Conservation (phyloP, 2,888 invertebrate species). For the Metacarcinus magister region DNA sequence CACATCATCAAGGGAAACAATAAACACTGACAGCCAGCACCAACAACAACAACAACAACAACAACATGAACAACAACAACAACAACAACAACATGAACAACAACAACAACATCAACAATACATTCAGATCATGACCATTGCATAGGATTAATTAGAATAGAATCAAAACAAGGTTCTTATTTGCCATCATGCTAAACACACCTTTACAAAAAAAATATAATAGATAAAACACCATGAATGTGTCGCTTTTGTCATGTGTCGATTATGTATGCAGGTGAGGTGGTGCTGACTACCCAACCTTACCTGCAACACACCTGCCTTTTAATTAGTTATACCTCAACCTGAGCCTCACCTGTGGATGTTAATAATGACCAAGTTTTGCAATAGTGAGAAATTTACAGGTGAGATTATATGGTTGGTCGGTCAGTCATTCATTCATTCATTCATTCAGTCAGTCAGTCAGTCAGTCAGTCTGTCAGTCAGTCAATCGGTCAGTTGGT, state of each 20-base stretch:
- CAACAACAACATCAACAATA: not conserved
- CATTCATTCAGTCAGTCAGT: not conserved
- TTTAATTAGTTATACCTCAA: constrained; percentile 6
- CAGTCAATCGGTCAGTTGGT: not conserved
- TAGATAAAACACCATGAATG: not conserved
- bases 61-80: no score
- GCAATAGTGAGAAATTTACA: not conserved
- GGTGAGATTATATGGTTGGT: not conserved
- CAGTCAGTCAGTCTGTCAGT: not conserved
- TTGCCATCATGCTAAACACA: not conserved
- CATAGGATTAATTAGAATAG: not conserved
- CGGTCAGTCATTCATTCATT: not conserved
- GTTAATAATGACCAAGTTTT: not conserved
- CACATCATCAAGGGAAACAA: not conserved
- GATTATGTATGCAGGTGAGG: constrained; percentile 31
- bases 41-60: not conserved
- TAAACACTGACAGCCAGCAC: not conserved
- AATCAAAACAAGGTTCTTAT: constrained; percentile 4
- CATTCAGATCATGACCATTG: not conserved
- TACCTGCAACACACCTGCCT: constrained; percentile 36
- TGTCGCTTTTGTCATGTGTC: not conserved
- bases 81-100: not conserved
- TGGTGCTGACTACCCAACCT: not conserved
- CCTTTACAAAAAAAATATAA: not conserved
- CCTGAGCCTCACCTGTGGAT: not conserved